A percentile compares a stretch with the other conserved stretches of the same genome.
These are phyloP conservation scores for Sebastes trivittatus DNA, from an alignment of 2,797 vertebrate species.

Conservation along the genomic window DNA sequence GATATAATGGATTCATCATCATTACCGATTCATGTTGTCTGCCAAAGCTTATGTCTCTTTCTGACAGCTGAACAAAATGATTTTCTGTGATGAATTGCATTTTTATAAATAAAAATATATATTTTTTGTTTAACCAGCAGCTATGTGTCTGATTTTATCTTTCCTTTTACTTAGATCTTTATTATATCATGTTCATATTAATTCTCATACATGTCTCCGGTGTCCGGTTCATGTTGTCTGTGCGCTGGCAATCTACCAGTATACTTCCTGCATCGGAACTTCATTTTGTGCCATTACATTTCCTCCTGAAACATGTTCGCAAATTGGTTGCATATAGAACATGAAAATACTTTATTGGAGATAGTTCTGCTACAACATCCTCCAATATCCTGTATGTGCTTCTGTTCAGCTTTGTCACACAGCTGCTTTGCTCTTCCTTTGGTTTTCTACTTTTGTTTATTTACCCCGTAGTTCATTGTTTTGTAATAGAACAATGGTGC, in stretches of 20 bases:
- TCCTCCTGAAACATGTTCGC: neutral
- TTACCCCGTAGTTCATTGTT: too few species aligned
- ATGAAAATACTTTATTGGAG: neutral
- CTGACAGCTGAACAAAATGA: constrained; percentile 56
- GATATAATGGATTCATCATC: constrained; percentile 32
- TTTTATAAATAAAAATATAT: neutral
- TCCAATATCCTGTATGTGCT: neutral
- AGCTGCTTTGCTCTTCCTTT: neutral
- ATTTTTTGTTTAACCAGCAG: neutral
- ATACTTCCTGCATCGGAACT: neutral
- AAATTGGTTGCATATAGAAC: neutral
- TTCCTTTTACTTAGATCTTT: neutral
- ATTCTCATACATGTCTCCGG: neutral
- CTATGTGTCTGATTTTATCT: neutral
- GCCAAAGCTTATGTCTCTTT: neutral
- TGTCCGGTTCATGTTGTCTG: neutral
- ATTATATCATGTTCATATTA: neutral
- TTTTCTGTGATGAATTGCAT: constrained; percentile 10
- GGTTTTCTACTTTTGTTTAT: neutral
- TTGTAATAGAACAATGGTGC: too few species aligned
- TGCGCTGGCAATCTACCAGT: neutral
- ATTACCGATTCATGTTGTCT: constrained; percentile 20
- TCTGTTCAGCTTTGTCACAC: neutral
- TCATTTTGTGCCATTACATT: neutral
- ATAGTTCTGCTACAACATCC: neutral